Evolutionary conservation across 1,140 invertebrate genomes (phyloP), one percentile per base, ranked within the genome.

Genomic region (Scaptomyza montana): DNA sequence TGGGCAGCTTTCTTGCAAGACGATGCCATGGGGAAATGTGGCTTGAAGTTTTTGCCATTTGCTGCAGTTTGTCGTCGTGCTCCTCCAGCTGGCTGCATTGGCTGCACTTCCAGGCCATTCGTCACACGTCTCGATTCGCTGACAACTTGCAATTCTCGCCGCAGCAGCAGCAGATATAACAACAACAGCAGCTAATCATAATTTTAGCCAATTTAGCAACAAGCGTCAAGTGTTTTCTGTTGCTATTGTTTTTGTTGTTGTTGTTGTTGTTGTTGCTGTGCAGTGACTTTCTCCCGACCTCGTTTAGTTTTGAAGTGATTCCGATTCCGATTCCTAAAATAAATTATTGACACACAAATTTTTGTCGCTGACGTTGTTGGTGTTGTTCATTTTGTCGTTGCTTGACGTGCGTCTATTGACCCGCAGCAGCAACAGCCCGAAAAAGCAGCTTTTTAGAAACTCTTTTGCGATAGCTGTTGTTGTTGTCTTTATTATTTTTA

Each of bases 111-210:
- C 78, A 86, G 82, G 82, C 82, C 82, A 86, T 70, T 87, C 82
- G 82, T 87, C 82, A 86, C 82, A 86, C 82, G 72, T 86, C 82
- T 86, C 75, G 75, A 87, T 87, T 87, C 70, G 75, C 78, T 84
- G 80, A 84, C 80, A 79, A 84, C 71, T 62, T 63, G 75, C 77
- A 85, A 77, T 84, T 67, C 76, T 73, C 71, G 43, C 61, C 49
- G 64, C 77, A 57, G 60, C 64, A 65, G 30, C 62, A 61, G 39
- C 57, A 68, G 50, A 70, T 6, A 7, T 39, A 36, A 41, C 66
- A 64, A 19, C 25, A 54, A 16, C 65, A 61, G 30, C 57, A 69
- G 50, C 75, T 74, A 76, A 87, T 86, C 82, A 86, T 86, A 87
- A 87, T 78, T 87, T 81, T 50, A 82, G 68, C 68, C 68, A 77